phyloP scores from a whole-genome alignment of 1,140 invertebrate genomes.

The Microplitis demolitor region DNA sequence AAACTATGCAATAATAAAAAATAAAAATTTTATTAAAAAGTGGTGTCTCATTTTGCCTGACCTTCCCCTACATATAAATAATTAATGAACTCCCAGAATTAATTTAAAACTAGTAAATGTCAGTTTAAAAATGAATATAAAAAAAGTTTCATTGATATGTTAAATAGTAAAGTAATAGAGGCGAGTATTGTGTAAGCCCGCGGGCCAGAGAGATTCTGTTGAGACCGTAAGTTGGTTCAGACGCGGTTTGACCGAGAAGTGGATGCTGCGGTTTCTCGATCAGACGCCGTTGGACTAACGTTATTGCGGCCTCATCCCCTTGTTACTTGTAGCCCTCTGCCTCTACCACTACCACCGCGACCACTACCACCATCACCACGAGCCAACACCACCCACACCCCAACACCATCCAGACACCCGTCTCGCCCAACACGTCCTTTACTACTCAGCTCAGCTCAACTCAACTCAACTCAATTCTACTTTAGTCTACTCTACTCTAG shows the following conservation, averaged over 20 bases:
- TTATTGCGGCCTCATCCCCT: neutral
- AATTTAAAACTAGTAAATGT: no score
- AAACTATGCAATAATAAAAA: no score
- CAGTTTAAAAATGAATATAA: neutral
- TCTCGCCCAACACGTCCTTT: neutral
- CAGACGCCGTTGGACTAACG: slow-evolving; percentile 2
- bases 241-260: slow-evolving; percentile 2
- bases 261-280: slow-evolving; percentile 12
- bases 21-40: no score
- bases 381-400: no score
- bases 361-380: no score
- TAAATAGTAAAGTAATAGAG: neutral
- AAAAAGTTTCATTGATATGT: neutral
- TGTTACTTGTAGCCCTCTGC: neutral
- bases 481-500: neutral
- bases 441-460: neutral
- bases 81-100: no score
- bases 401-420: no score
- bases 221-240: neutral
- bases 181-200: neutral
- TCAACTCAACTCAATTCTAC: neutral
- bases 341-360: neutral
- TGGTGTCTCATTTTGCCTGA: no score
- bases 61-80: no score
- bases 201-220: neutral